phyloP scores from a whole-genome alignment of 1,140 invertebrate species.

The Mesaphorura yosii region DNA sequence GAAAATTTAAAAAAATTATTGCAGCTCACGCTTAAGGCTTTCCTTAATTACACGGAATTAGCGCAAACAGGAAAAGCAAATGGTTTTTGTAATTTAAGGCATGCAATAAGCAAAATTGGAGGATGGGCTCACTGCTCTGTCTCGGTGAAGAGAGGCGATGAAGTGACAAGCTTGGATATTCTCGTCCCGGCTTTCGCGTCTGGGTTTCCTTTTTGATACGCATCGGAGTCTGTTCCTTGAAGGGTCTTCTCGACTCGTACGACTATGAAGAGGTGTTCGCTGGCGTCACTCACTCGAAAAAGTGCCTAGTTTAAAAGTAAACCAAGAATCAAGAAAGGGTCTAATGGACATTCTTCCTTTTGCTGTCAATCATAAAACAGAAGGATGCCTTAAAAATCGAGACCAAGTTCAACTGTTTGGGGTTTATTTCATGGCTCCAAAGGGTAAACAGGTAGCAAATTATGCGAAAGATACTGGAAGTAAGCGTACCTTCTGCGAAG shows the following conservation, averaged over 20 bases:
- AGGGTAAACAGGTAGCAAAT: background rate
- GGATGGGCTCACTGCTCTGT: slow-evolving; percentile 44
- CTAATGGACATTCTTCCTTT: background rate
- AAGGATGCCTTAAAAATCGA: too few species aligned
- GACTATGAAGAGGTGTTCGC: slow-evolving; percentile 78
- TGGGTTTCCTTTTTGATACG: slow-evolving; percentile 67
- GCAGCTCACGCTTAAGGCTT: too few species aligned
- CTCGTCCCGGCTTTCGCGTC: slow-evolving; percentile 62
- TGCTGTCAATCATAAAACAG: background rate
- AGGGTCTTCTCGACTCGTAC: slow-evolving; percentile 78
- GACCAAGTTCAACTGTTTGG: too few species aligned
- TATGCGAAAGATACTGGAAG: too few species aligned
- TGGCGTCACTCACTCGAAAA: slow-evolving; percentile 66
- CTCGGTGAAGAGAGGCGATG: slow-evolving; percentile 25
- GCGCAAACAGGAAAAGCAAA: too few species aligned
- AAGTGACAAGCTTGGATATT: slow-evolving; percentile 52
- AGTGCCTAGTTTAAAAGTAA: slow-evolving; percentile 50
- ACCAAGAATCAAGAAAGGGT: slow-evolving; percentile 32
- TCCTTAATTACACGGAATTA: too few species aligned
- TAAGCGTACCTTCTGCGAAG: slow-evolving; percentile 16
- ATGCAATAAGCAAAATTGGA: too few species aligned
- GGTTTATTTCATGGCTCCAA: background rate
- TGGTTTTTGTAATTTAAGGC: too few species aligned
- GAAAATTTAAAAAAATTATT: too few species aligned
- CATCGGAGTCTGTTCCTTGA: slow-evolving; percentile 63